Conservation (phyloP, 2,113 vertebrate species). For the Neodon shergylaensis region DNA sequence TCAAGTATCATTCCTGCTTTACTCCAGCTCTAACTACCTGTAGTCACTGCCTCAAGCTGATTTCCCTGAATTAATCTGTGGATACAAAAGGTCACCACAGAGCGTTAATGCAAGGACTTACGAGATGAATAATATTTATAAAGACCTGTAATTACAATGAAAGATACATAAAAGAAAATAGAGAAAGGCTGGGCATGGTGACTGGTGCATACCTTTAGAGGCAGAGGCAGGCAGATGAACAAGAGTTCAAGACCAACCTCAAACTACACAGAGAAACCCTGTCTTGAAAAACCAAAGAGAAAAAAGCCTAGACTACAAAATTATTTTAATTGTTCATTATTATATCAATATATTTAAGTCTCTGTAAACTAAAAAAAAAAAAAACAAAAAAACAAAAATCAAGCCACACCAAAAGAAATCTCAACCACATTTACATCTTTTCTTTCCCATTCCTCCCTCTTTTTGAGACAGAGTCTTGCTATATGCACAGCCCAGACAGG, state of each 20-base stretch:
- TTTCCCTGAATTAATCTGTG: conserved; percentile 17
- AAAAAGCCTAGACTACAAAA: neutral
- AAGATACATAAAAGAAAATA: neutral
- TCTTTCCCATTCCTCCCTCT: no score
- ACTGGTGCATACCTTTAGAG: neutral
- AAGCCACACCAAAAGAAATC: neutral
- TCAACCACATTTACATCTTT: neutral
- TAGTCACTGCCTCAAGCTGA: conserved; percentile 26
- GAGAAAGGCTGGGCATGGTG: neutral
- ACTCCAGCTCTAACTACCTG: neutral
- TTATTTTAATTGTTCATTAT: conserved; percentile 23
- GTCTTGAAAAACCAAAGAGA: neutral
- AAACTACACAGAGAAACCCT: neutral
- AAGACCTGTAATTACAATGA: neutral
- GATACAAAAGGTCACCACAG: conserved; percentile 36
- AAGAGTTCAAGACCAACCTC: neutral
- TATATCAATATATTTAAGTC: conserved; percentile 22
- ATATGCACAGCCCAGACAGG: neutral
- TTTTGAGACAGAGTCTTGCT: neutral
- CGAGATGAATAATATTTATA: neutral
- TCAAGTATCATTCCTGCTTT: neutral
- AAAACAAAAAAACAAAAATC: neutral
- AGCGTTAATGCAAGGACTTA: conserved; percentile 10
- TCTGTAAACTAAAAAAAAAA: neutral
- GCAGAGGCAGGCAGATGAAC: neutral